Conservation (phyloP, 2,888 invertebrate species). For the Dioctria rufipes region DNA sequence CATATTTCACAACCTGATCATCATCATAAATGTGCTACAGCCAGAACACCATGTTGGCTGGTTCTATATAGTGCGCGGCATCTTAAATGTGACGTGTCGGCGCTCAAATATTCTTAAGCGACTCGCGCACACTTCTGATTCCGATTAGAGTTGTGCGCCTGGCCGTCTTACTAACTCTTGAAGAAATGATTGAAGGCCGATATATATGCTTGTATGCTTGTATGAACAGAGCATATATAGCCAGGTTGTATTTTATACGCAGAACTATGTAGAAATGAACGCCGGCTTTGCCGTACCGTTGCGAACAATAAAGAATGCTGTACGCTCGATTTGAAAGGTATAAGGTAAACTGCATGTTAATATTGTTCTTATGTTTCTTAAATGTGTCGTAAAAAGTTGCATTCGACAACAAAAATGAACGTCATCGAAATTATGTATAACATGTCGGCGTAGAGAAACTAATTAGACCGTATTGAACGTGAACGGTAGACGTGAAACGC, state of each 20-base stretch:
- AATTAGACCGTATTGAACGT: constrained; percentile 45
- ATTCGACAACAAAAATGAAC: neutral
- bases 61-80: constrained; percentile 17
- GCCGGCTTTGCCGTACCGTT: neutral
- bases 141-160: constrained; percentile 4
- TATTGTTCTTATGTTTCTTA: constrained; percentile 36
- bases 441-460: constrained; percentile 45
- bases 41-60: neutral
- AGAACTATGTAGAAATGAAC: neutral
- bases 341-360: constrained; percentile 48
- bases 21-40: neutral
- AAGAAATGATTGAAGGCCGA: constrained; percentile 44
- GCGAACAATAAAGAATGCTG: constrained; percentile 13
- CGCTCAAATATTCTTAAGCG: constrained; percentile 39
- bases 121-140: constrained; percentile 30
- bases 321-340: constrained; percentile 43
- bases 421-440: constrained; percentile 49
- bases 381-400: constrained; percentile 36
- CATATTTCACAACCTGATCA: constrained; percentile 49
- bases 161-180: neutral
- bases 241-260: neutral
- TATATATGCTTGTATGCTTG: neutral
- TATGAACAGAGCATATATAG: too few species aligned
- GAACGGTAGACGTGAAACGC: constrained; percentile 49
- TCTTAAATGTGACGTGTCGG: constrained; percentile 46